A percentile compares a stretch with the other conserved stretches of the same genome.
Evolutionary conservation across 2,888 invertebrate species (phyloP).

Genomic region (Stenurella melanura): DNA sequence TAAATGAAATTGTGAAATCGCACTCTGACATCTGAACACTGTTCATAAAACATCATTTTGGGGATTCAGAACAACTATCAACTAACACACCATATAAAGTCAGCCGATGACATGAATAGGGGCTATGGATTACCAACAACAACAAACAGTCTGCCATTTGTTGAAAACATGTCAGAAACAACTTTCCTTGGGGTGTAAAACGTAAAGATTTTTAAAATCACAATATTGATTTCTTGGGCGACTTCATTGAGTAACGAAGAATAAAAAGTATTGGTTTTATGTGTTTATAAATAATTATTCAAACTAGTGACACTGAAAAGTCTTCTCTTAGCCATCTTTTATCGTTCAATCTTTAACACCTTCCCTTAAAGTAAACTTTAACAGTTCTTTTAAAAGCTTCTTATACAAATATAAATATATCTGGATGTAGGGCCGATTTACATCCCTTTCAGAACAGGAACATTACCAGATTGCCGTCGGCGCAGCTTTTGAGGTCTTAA

Average conservation of each 20-base stretch:
- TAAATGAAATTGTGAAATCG: too few species aligned
- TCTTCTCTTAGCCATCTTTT: slow-evolving; percentile 53
- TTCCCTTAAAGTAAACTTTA: slow-evolving; percentile 55
- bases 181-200: too few species aligned
- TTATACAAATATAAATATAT: slow-evolving; percentile 55
- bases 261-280: not conserved
- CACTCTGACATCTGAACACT: too few species aligned
- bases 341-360: slow-evolving; percentile 55
- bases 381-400: slow-evolving; percentile 51
- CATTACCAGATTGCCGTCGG: slow-evolving; percentile 36
- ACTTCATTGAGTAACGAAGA: not conserved
- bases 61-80: too few species aligned
- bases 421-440: slow-evolving; percentile 39
- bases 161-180: too few species aligned
- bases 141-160: too few species aligned
- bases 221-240: too few species aligned
- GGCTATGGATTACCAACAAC: too few species aligned
- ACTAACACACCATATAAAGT: too few species aligned
- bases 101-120: too few species aligned
- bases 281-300: not conserved
- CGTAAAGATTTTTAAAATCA: too few species aligned
- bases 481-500: slow-evolving; percentile 19
- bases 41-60: too few species aligned
- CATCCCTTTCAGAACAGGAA: slow-evolving; percentile 33
- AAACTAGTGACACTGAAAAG: not conserved